A percentile compares a stretch with the other conserved stretches of the same genome.
Conservation (phyloP, 2,888 invertebrate genomes). For the Cyaniris semiargus region DNA sequence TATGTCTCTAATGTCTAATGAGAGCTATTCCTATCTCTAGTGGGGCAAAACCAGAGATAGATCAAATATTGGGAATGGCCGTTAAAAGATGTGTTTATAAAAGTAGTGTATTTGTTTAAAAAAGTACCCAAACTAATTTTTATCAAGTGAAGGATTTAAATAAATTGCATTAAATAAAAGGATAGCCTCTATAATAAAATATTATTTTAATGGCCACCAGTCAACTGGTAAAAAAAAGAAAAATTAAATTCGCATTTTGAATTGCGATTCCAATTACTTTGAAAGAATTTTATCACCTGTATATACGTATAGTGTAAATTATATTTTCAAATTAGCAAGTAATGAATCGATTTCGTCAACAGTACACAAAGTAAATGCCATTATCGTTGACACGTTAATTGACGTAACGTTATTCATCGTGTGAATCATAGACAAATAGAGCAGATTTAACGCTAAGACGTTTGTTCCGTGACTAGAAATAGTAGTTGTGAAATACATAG, state of each 20-base stretch:
- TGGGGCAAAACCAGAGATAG: too few species aligned
- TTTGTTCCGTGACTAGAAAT: background rate
- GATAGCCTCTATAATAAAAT: background rate
- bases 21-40: too few species aligned
- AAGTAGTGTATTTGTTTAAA: too few species aligned
- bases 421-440: conserved; percentile 1
- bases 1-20: too few species aligned
- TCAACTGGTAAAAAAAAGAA: background rate
- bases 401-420: background rate
- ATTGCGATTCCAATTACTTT: background rate
- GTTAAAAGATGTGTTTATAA: too few species aligned
- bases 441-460: background rate
- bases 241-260: background rate
- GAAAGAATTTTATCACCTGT: background rate
- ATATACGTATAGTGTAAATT: too few species aligned
- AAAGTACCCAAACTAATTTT: background rate
- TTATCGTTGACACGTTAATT: background rate
- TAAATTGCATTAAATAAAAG: too few species aligned
- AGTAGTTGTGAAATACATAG: background rate
- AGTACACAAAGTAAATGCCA: background rate
- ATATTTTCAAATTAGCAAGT: background rate
- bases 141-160: background rate
- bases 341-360: background rate
- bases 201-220: background rate
- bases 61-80: too few species aligned